Evolutionary conservation across 2,797 vertebrate species (phyloP).

Genomic region (Scolopax bukidnonensis): DNA sequence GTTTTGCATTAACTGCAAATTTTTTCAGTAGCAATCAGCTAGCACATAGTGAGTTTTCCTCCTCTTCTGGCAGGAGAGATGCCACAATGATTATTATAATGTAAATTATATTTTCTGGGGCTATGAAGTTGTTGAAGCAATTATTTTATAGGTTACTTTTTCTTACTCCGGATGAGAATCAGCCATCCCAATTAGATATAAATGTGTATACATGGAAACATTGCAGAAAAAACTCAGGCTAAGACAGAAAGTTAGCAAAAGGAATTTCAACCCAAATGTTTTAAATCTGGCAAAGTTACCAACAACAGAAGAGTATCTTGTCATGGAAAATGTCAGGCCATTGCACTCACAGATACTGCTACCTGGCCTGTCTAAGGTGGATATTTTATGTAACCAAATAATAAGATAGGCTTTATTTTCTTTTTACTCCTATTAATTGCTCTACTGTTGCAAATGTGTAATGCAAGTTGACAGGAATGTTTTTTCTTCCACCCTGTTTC

Average conservation of each 20-base stretch:
- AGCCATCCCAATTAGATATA: background rate
- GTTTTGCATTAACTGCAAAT: background rate
- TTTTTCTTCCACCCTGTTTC: background rate
- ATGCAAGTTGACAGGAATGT: background rate
- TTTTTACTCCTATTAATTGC: background rate
- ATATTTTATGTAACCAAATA: background rate
- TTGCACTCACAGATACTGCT: background rate
- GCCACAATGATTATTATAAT: background rate
- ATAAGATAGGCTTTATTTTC: background rate
- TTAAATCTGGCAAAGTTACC: background rate
- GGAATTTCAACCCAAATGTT: background rate
- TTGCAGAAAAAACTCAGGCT: background rate
- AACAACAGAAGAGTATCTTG: background rate
- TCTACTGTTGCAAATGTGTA: accelerated
- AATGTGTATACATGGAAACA: background rate
- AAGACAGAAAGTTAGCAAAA: background rate
- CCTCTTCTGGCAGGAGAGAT: background rate
- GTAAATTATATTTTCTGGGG: background rate
- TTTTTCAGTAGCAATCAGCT: background rate
- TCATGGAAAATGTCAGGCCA: background rate
- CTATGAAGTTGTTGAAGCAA: background rate
- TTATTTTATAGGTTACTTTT: background rate
- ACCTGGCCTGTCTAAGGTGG: background rate
- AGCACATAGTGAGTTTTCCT: background rate
- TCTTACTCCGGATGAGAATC: background rate